A percentile compares a stretch with the other conserved stretches of the same genome.
Evolutionary conservation across 2,888 invertebrate species (phyloP).

Genomic region (Aspidiotus rigidus): DNA sequence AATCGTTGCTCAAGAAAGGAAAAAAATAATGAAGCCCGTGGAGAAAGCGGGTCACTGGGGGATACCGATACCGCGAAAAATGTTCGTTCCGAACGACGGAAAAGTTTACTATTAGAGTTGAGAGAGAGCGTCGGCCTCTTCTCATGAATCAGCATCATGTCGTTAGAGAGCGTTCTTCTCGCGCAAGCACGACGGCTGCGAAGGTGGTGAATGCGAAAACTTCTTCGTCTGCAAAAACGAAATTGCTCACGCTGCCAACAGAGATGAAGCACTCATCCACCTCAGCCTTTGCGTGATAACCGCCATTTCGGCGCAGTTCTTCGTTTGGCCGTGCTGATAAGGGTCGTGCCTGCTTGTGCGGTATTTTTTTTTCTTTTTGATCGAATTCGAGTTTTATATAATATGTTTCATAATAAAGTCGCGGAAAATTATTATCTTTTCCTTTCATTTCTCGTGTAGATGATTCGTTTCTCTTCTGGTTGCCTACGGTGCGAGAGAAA

Average conservation of each 20-base stretch:
- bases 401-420: no score
- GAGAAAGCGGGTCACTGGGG: no score
- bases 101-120: background rate
- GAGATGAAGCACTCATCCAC: no score
- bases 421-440: background rate
- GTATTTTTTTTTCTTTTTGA: conserved; percentile 1
- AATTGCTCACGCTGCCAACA: no score
- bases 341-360: conserved; percentile 19
- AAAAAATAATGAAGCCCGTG: no score
- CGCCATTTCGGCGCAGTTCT: background rate
- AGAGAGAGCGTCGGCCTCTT: background rate
- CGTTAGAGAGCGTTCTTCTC: background rate
- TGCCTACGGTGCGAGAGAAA: background rate
- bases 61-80: background rate
- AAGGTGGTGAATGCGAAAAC: no score
- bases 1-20: background rate
- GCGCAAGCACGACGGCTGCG: no score
- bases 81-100: background rate
- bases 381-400: background rate
- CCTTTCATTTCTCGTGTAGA: background rate
- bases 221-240: no score
- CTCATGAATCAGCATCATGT: background rate
- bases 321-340: conserved; percentile 17
- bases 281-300: background rate
- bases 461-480: background rate